Evolutionary conservation across 35 echinoderm and acorn worm genomes (phyloP).

Genomic region (Lytechinus variegatus): DNA sequence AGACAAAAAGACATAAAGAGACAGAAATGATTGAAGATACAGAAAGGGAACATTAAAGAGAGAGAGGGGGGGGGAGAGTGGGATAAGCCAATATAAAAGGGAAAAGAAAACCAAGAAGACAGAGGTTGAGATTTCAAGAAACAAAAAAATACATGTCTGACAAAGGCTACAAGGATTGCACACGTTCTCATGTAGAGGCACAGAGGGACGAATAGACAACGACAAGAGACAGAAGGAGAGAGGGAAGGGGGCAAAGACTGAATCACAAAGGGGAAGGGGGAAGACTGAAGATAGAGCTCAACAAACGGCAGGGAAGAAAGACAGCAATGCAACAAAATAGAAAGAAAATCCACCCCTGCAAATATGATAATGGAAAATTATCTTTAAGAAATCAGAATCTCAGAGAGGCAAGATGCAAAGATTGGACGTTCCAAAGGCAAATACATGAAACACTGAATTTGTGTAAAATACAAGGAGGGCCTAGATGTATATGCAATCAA

Average conservation of each 20-base stretch:
- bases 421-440: not conserved
- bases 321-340: not conserved
- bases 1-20: not conserved
- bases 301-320: not conserved
- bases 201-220: too few relatives aligned
- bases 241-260: not conserved
- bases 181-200: too few relatives aligned
- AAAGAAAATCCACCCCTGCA: not conserved
- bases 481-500: not conserved
- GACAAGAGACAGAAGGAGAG: not conserved
- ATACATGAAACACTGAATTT: not conserved
- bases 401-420: not conserved
- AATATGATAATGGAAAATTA: too few relatives aligned
- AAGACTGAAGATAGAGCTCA: too few relatives aligned
- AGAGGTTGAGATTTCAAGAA: not conserved
- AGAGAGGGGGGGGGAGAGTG: not conserved
- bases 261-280: not conserved
- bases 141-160: not conserved
- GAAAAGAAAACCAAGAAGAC: not conserved
- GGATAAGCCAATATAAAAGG: not conserved
- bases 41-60: not conserved
- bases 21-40: not conserved
- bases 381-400: not conserved
- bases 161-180: too few relatives aligned
- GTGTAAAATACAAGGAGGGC: not conserved